Conservation (phyloP, 2,113 vertebrate species). For the Thymallus thymallus region DNA sequence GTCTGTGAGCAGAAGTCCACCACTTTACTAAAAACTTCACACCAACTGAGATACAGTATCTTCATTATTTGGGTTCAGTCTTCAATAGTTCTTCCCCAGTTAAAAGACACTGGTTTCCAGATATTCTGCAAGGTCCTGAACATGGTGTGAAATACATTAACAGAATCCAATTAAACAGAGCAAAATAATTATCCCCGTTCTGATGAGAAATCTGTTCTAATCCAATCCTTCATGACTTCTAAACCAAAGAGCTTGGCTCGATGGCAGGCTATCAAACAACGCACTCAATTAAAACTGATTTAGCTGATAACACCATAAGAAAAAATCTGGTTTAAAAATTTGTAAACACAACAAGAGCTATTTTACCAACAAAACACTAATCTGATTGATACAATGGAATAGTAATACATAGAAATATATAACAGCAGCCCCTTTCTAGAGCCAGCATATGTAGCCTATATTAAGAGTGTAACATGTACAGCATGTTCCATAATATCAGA, state of each 20-base stretch:
- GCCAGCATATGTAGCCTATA: too few species aligned
- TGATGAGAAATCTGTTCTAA: constrained; percentile 27
- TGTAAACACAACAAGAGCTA: constrained; percentile 5
- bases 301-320: not conserved
- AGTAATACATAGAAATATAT: not conserved
- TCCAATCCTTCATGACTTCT: constrained; percentile 1
- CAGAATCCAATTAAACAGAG: not conserved
- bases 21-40: too few species aligned
- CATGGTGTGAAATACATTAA: not conserved
- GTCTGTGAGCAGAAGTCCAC: too few species aligned
- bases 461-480: not conserved
- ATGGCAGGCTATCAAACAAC: constrained; percentile 21
- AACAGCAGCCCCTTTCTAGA: too few species aligned
- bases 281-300: constrained; percentile 15
- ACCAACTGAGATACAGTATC: not conserved
- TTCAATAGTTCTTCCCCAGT: not conserved
- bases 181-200: constrained; percentile 1
- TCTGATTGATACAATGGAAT: not conserved
- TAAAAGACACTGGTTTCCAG: not conserved
- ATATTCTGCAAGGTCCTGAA: not conserved
- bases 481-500: not conserved
- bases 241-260: constrained; percentile 16
- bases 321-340: not conserved
- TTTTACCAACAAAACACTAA: not conserved
- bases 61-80: not conserved